Base-by-base conservation (phyloP, 2,113 vertebrate species). In the Sitta europaea region DNA sequence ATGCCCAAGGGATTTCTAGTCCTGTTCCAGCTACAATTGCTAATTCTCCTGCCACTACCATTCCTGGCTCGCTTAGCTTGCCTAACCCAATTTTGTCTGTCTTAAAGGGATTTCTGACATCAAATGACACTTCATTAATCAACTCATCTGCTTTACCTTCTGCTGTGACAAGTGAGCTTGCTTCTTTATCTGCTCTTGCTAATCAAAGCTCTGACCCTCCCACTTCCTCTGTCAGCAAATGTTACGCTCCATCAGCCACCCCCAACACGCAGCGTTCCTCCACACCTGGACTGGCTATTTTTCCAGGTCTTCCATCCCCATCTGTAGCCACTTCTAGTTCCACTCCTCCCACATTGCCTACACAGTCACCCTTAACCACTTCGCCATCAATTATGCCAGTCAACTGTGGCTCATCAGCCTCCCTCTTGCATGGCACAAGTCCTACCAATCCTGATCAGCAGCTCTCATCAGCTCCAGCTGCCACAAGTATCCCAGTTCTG, bases 191-290 rank as follows among this genome's bases (percentile, higher is more conserved):
- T 86, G 98, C 98, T 83, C 97, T 98, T 63, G 82, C 98, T 90
- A 98, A 94, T 83, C 98, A 97, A 82, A 97, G 51, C 80, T 80
- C 97, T 12, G 98, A 98, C 40, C 33, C 97, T 50, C 54, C 96
- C 28, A 94, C 95, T 42, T 96, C 98, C 31, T 98, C 98, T 35
- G 96, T 98, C 74, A 99, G 97, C 95, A 98, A 98, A 85, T 98
- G 98, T 97, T 99, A 98, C 83, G 98, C 98, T 62, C 98, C 99
- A 14, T 97, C 98, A n/a, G 98, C 98, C 70, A 94, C 96, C 10
- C 97, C 98, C 10, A 80, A 98, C 50, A 78, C 98, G 17, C 98
- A 98, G 62, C 97, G 97, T 78, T 97, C 98, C n/a, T 98, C 98
- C 59, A 98, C 98, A 45, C 98, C 98, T 0, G 97, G 92, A 14